These are phyloP conservation scores for Sitobion miscanthi DNA, from an alignment of 1,140 invertebrate species.

Conservation along the genomic window DNA sequence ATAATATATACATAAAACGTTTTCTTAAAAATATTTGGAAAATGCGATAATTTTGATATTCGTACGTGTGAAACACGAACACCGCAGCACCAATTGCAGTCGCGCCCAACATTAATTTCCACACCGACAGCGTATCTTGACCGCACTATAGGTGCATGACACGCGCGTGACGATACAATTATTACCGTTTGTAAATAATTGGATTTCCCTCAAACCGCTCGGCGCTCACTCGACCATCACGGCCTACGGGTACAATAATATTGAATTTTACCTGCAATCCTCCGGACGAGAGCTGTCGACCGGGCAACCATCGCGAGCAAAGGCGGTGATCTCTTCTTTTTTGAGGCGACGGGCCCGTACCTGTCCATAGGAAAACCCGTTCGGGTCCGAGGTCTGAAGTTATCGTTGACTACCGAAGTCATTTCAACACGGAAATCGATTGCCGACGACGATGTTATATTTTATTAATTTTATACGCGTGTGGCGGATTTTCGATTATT, in stretches of 20 bases:
- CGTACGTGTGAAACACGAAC: neutral
- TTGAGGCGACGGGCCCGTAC: neutral
- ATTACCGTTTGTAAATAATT: neutral
- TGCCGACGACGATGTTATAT: neutral
- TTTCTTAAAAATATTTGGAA: neutral
- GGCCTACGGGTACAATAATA: neutral
- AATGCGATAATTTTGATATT: neutral
- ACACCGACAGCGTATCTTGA: neutral
- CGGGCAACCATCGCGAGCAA: neutral
- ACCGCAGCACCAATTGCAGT: neutral
- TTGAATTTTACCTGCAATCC: slow-evolving; percentile 8
- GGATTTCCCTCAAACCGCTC: neutral
- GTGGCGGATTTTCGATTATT: neutral
- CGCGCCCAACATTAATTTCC: neutral
- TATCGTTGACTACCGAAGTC: slow-evolving; percentile 6
- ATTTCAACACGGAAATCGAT: neutral
- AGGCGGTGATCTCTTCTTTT: neutral
- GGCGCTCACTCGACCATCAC: neutral
- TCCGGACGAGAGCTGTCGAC: neutral
- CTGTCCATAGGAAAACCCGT: slow-evolving; percentile 46
- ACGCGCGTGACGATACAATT: neutral
- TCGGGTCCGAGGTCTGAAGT: slow-evolving; percentile 20
- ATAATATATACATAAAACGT: neutral
- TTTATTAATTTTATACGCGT: neutral
- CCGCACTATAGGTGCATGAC: neutral